A percentile compares a stretch with the other conserved stretches of the same genome.
phyloP scores from a whole-genome alignment of 2,888 invertebrate species.

The Ormyrus nitidulus region DNA sequence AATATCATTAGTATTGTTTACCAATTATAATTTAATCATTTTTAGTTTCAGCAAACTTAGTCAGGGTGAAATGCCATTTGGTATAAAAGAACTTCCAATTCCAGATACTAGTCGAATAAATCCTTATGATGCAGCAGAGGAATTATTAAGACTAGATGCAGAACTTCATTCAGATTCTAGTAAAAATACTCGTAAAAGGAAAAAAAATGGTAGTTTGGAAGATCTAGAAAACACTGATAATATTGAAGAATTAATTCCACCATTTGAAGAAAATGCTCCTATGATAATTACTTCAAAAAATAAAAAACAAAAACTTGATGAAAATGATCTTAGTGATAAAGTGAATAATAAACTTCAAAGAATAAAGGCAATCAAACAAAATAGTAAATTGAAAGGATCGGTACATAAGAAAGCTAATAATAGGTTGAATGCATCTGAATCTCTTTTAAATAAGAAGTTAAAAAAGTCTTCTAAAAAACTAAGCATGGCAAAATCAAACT shows the following conservation, averaged over 20 bases:
- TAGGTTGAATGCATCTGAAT: conserved; percentile 19
- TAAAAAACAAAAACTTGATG: conserved; percentile 39
- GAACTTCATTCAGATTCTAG: conserved; percentile 71
- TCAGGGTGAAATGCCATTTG: conserved; percentile 82
- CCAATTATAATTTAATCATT: not conserved
- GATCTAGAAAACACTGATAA: conserved; percentile 52
- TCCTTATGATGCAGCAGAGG: conserved; percentile 70
- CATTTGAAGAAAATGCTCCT: not conserved
- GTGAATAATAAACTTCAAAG: not conserved
- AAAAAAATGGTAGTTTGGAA: conserved; percentile 56
- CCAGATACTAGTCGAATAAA: conserved; percentile 67
- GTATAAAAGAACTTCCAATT: conserved; percentile 77
- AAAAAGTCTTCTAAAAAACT: conserved; percentile 48
- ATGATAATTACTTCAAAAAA: not conserved
- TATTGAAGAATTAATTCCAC: conserved; percentile 28
- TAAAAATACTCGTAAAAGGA: conserved; percentile 63
- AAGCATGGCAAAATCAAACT: conserved; percentile 28
- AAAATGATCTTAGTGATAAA: conserved; percentile 19
- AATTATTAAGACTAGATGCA: conserved; percentile 77
- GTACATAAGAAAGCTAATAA: conserved; percentile 35
- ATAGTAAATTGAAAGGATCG: conserved; percentile 53
- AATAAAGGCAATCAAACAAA: conserved; percentile 39
- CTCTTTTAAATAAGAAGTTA: conserved; percentile 37
- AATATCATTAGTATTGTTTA: conserved; percentile 6
- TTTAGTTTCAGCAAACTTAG: conserved; percentile 80